These are phyloP conservation scores for Bombyx huttoni DNA, from an alignment of 2,888 invertebrate genomes.

Conservation along the genomic window DNA sequence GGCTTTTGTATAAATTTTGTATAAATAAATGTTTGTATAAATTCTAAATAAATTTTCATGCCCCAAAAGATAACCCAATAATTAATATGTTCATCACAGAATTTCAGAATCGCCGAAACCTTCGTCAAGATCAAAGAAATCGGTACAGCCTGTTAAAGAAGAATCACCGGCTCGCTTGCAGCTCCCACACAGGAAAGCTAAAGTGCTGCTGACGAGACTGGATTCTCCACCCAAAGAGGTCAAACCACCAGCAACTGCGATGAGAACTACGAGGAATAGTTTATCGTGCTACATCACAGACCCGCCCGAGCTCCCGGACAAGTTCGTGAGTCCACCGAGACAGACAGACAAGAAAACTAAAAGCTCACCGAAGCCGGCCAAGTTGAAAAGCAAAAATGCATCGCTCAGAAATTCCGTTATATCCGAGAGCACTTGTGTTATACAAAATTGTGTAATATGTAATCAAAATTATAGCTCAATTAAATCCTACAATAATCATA, in stretches of 20 bases:
- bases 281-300: background rate
- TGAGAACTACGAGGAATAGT: background rate
- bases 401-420: background rate
- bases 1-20: no score
- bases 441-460: background rate
- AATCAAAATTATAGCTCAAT: background rate
- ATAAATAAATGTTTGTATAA: no score
- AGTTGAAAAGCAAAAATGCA: background rate
- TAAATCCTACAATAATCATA: conserved; percentile 9
- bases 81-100: background rate
- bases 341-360: background rate
- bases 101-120: background rate
- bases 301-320: background rate
- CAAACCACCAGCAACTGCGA: background rate
- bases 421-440: background rate
- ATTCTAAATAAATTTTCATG: no score
- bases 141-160: background rate
- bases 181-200: background rate
- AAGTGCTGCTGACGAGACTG: background rate
- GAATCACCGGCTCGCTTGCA: background rate
- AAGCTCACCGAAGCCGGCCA: background rate
- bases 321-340: no score
- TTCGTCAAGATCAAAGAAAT: background rate
- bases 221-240: background rate
- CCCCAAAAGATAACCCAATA: background rate